phyloP scores from a whole-genome alignment of 2,113 vertebrate genomes.

The Hirundichthys speculiger region DNA sequence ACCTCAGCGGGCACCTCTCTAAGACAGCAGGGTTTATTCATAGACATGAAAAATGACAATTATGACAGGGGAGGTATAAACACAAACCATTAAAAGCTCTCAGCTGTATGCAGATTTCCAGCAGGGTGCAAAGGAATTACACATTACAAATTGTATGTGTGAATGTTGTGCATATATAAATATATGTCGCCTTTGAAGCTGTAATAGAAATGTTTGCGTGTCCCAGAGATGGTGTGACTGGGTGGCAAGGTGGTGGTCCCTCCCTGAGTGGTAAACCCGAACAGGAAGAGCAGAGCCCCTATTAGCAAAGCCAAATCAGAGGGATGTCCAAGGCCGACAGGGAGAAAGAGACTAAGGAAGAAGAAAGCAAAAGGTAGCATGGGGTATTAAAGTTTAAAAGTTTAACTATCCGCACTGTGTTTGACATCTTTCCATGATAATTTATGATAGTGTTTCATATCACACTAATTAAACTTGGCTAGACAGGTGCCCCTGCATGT shows the following conservation, averaged over 20 bases:
- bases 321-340: conserved; percentile 56
- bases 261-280: conserved; percentile 74
- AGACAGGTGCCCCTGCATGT: conserved; percentile 52
- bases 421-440: conserved; percentile 23
- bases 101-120: conserved; percentile 32
- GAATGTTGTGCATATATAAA: conserved; percentile 7
- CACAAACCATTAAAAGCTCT: conserved; percentile 50
- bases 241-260: conserved; percentile 69
- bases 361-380: conserved; percentile 15
- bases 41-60: conserved; percentile 67
- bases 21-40: conserved; percentile 65
- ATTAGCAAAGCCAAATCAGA: conserved; percentile 77
- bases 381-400: conserved; percentile 20
- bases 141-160: conserved; percentile 25
- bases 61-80: conserved; percentile 53
- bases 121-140: conserved; percentile 21
- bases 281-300: conserved; percentile 75
- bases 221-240: conserved; percentile 62
- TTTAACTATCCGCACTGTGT: conserved; percentile 11
- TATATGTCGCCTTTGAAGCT: conserved; percentile 44
- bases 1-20: conserved; percentile 67
- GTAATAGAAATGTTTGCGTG: conserved; percentile 65
- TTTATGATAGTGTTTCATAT: conserved; percentile 32
- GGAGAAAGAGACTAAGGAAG: conserved; percentile 14
- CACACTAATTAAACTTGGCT: conserved; percentile 39